Percentiles rank a stretch among this genome's conserved stretches.
Conservation (phyloP, 2,113 vertebrate species). For the Beaufortia kweichowensis region DNA sequence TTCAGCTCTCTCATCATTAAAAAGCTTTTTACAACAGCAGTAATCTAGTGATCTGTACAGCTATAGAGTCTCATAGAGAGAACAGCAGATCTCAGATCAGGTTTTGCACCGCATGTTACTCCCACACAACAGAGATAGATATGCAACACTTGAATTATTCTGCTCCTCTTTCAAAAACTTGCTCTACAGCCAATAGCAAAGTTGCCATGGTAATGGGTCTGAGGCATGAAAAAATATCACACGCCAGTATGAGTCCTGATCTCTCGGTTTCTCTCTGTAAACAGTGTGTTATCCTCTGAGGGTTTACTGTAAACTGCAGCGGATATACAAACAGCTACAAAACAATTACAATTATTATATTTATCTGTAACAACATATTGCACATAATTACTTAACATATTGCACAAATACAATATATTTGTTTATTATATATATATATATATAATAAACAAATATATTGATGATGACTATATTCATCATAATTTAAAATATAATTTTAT, state of each 20-base stretch:
- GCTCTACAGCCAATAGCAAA: conserved; percentile 31
- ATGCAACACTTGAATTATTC: conserved; percentile 38
- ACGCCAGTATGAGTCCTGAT: conserved; percentile 15
- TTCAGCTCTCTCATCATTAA: background rate
- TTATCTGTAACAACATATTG: too few relatives aligned
- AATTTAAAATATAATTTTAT: too few relatives aligned
- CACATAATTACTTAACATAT: too few relatives aligned
- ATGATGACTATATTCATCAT: too few relatives aligned
- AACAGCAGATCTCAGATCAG: conserved; percentile 25
- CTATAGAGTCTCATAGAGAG: background rate
- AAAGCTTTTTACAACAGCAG: background rate
- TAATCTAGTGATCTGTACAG: background rate
- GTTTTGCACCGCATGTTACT: conserved; percentile 14
- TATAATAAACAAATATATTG: too few relatives aligned
- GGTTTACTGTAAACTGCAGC: background rate
- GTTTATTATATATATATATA: too few relatives aligned
- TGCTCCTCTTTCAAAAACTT: conserved; percentile 29
- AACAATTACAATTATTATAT: too few relatives aligned
- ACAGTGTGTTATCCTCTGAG: background rate
- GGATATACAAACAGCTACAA: background rate
- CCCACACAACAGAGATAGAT: conserved; percentile 33
- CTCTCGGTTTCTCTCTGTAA: conserved; percentile 15
- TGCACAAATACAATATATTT: too few relatives aligned
- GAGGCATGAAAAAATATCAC: conserved; percentile 39
- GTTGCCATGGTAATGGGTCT: conserved; percentile 54